Conservation (phyloP, 2,113 vertebrate genomes). For the Chamaea fasciata region DNA sequence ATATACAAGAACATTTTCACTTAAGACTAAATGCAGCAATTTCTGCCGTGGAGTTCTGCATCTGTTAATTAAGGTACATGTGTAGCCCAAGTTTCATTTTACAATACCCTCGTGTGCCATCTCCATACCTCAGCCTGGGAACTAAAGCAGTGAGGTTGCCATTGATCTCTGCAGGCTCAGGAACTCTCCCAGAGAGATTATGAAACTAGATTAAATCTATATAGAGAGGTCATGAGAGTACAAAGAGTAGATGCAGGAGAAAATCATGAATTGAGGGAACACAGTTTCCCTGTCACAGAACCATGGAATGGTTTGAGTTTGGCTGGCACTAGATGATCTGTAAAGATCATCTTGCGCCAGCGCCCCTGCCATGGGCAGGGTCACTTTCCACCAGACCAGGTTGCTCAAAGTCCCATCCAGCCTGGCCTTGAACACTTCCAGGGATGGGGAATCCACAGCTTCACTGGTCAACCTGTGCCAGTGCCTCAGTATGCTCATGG, state of each 20-base stretch:
- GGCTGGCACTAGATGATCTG: not conserved
- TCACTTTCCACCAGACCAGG: not conserved
- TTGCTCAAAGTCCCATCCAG: not conserved
- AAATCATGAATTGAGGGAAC: not conserved
- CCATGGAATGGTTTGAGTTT: not conserved
- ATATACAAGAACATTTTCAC: not conserved
- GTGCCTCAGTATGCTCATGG: not conserved
- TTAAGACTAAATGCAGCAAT: conserved; percentile 32
- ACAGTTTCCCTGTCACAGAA: not conserved
- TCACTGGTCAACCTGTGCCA: not conserved
- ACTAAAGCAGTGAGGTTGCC: not conserved
- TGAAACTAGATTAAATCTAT: not conserved
- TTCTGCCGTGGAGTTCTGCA: not conserved
- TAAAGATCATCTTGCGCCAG: not conserved
- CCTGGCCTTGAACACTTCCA: not conserved
- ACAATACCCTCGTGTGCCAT: not conserved
- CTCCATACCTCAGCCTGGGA: not conserved
- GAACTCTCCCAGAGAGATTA: not conserved
- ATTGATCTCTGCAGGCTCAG: conserved; percentile 5
- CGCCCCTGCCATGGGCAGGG: not conserved
- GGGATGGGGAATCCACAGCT: not conserved
- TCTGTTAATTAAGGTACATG: conserved; percentile 46
- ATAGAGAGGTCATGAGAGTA: not conserved
- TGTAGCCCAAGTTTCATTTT: conserved; percentile 25
- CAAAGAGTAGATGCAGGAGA: not conserved